phyloP scores from a whole-genome alignment of 2,113 vertebrate species.

The Poeciliopsis retropinna region DNA sequence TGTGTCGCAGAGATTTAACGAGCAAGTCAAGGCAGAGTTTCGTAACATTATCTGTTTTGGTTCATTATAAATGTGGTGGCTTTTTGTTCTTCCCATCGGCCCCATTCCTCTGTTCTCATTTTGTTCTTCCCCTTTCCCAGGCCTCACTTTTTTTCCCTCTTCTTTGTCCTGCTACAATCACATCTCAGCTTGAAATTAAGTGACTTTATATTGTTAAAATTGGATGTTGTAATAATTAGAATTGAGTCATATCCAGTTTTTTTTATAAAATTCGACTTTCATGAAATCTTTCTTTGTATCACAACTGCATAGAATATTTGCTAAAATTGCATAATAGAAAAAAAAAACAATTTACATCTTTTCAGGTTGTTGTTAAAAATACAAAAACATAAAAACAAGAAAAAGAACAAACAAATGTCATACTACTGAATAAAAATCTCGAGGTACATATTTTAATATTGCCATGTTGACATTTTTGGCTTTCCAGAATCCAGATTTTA shows the following conservation, averaged over 20 bases:
- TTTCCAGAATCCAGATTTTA: no score
- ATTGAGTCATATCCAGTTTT: neutral
- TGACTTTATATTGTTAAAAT: neutral
- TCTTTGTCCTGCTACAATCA: constrained; percentile 3
- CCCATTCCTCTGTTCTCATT: constrained; percentile 11
- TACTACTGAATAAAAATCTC: no score
- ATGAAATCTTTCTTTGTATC: neutral
- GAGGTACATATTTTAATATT: no score
- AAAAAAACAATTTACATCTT: no score
- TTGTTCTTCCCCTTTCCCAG: constrained; percentile 13
- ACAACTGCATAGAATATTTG: neutral
- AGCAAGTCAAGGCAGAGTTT: constrained; percentile 32
- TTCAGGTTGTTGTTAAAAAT: no score
- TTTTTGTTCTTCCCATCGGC: constrained; percentile 45
- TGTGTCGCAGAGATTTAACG: constrained; percentile 44
- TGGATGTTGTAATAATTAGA: neutral
- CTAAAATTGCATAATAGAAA: no score
- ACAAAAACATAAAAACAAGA: neutral
- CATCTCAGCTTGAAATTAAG: neutral
- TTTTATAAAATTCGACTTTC: neutral
- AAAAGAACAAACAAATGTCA: no score
- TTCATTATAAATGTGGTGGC: constrained; percentile 30
- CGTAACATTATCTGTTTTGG: constrained; percentile 35
- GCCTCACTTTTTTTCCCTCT: neutral
- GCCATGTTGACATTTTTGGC: no score